phyloP scores from a whole-genome alignment of 1,140 invertebrate genomes.

The Chrysoperla carnea region DNA sequence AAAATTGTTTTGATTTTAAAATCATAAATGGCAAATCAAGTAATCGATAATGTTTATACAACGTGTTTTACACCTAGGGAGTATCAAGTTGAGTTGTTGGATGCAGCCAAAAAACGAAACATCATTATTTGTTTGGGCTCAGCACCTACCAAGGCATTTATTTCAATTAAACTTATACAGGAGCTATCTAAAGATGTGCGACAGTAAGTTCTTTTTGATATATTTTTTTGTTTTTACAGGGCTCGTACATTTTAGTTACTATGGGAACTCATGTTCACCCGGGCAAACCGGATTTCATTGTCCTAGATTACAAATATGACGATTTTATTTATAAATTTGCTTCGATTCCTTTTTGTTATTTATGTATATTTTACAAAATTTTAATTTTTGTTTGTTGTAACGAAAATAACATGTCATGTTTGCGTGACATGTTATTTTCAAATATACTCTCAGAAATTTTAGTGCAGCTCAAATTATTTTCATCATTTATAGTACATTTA shows the following conservation, averaged over 20 bases:
- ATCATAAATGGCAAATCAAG: conserved; percentile 32
- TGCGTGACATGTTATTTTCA: no score
- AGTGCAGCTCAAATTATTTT: no score
- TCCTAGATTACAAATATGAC: no score
- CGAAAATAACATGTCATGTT: no score
- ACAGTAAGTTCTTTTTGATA: conserved; percentile 16
- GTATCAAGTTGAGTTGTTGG: conserved; percentile 67
- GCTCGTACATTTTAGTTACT: not conserved
- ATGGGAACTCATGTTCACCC: no score
- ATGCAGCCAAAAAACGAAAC: conserved; percentile 58
- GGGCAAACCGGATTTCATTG: conserved; percentile 16
- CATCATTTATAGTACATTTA: no score
- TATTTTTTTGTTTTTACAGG: conserved; percentile 14
- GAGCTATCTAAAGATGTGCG: conserved; percentile 39
- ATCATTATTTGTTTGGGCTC: conserved; percentile 73
- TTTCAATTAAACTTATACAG: conserved; percentile 75
- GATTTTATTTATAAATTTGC: no score
- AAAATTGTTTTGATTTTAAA: no score
- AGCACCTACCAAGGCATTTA: conserved; percentile 69
- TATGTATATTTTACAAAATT: no score
- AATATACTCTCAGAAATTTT: no score
- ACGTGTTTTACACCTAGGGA: conserved; percentile 56
- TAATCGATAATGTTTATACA: conserved; percentile 43
- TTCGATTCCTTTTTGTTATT: no score
- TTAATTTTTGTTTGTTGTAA: no score